Evolutionary conservation across 2,888 invertebrate species (phyloP), one percentile per base, ranked within the genome.

Genomic region (Lepidochrysops patricia): DNA sequence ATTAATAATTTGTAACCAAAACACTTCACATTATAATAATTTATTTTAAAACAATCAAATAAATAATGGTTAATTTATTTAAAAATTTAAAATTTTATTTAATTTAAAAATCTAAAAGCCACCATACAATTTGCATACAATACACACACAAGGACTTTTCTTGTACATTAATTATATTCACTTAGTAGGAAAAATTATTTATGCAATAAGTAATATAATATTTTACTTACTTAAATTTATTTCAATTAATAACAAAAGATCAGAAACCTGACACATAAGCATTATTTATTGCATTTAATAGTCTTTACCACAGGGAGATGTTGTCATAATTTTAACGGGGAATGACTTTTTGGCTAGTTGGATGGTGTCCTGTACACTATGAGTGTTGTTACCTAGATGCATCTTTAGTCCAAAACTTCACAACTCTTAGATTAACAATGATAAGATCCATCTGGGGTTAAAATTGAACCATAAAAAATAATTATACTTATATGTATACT

Each of bases 141-240:
- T 43, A 43, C 43, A 6, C 2, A 9, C 19, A 12, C 43, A 43
- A 43, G 43, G 43, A 43, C 43, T 23, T 43, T 43, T 43, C 19
- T 43, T 43, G 19, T 43, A 43, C 43, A 43, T 43, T 43, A 43
- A 23, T 43, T 43, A 43, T 43, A 37, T 37, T 37, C 37, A 43
- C 19, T 43, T 43, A 43, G 43, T 4, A 43, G 43, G 43, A 43
- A 2, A n/a, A 43, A 43, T 43, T 43, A 43, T 43, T 19, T 43
- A 19, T 43, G 12, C n/a, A n/a, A n/a, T n/a, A n/a, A n/a, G n/a
- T 43, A 19, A 19, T 43, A 43, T 43, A 43, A 43, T 43, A 9
- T 43, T 23, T 43, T 43, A 23, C 23, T 37, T 19, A 43, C 12
- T 43, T 12, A 19, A 43, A 13, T 35, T 5, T 13, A 5, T 13